Evolutionary conservation across 2,797 vertebrate species (phyloP).

Genomic region (Channallabes apus): DNA sequence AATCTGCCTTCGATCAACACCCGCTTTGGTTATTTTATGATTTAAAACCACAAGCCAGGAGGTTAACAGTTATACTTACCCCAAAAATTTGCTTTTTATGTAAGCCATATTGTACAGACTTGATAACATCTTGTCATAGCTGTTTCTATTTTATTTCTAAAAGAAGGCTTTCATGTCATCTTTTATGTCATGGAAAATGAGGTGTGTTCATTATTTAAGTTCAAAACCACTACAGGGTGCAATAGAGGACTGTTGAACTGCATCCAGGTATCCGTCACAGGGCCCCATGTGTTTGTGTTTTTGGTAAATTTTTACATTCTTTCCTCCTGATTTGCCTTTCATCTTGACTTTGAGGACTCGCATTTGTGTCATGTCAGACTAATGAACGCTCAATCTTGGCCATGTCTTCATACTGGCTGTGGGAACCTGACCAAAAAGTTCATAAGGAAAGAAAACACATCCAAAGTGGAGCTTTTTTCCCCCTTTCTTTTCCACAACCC

Average conservation of each 20-base stretch:
- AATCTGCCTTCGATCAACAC: conserved; percentile 43
- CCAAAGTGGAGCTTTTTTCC: not conserved
- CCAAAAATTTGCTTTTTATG: conserved; percentile 47
- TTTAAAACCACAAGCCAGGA: conserved; percentile 35
- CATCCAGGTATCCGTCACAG: conserved; percentile 54
- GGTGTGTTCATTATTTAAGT: conserved; percentile 48
- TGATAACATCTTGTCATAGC: conserved; percentile 40
- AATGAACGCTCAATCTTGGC: conserved; percentile 51
- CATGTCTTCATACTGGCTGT: conserved; percentile 49
- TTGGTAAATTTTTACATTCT: conserved; percentile 55
- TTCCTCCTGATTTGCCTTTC: conserved; percentile 44
- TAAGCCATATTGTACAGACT: conserved; percentile 40
- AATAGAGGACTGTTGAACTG: conserved; percentile 47
- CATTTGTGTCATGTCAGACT: conserved; percentile 56
- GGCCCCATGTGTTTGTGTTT: conserved; percentile 57
- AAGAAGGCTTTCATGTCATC: conserved; percentile 53
- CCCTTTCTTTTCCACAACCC: not conserved
- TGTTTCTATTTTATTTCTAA: conserved; percentile 15
- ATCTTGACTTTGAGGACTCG: conserved; percentile 44
- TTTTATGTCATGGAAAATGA: conserved; percentile 52
- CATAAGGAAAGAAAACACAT: conserved; percentile 32
- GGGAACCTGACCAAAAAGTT: conserved; percentile 40
- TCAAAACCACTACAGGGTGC: conserved; percentile 46
- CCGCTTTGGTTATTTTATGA: conserved; percentile 27
- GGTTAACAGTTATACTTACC: conserved; percentile 25